These are phyloP conservation scores for Rhagium mordax DNA, from an alignment of 2,888 invertebrate genomes.

Conservation along the genomic window DNA sequence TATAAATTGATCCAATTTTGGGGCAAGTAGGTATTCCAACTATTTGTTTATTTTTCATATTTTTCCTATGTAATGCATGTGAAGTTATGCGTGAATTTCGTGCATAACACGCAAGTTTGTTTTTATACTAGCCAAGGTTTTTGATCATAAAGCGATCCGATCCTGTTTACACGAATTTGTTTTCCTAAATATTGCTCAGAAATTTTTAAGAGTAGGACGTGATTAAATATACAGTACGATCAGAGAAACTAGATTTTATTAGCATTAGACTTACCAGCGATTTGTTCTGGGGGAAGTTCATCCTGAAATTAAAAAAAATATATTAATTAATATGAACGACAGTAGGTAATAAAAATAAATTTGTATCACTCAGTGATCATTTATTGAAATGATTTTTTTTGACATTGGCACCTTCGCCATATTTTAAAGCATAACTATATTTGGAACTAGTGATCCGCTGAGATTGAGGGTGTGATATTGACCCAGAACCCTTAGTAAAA, in stretches of 20 bases:
- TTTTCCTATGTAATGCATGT: background rate
- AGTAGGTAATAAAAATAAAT: too few relatives aligned
- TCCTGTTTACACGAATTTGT: too few relatives aligned
- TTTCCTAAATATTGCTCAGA: too few relatives aligned
- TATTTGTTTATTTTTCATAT: background rate
- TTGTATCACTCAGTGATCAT: too few relatives aligned
- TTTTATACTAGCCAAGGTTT: background rate
- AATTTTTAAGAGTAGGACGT: too few relatives aligned
- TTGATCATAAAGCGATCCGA: too few relatives aligned
- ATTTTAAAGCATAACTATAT: background rate
- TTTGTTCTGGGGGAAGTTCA: conserved; percentile 93
- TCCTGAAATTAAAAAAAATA: conserved; percentile 76
- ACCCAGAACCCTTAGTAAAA: too few relatives aligned
- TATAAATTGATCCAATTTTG: background rate
- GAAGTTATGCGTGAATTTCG: background rate
- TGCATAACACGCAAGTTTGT: background rate
- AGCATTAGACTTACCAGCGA: conserved; percentile 84
- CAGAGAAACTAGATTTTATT: background rate
- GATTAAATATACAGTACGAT: background rate
- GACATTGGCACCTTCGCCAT: background rate
- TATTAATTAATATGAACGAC: background rate
- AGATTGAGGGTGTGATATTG: too few relatives aligned
- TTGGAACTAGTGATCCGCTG: too few relatives aligned
- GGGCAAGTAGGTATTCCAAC: background rate
- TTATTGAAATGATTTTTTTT: background rate